These are phyloP conservation scores for Buceros bicornis DNA, from an alignment of 2,797 vertebrate species.

Conservation along the genomic window DNA sequence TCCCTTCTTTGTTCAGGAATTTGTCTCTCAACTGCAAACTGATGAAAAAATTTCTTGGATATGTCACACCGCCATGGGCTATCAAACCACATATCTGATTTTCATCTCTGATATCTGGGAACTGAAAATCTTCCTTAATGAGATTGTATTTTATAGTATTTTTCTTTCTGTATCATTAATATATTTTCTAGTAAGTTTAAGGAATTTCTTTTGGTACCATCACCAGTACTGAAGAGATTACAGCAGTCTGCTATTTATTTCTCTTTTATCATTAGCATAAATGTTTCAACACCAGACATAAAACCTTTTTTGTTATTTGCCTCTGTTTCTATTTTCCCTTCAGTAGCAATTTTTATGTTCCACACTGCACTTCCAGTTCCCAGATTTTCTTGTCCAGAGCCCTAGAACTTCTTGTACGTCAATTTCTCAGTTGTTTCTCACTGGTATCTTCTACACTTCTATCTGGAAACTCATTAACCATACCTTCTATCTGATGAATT, in stretches of 20 bases:
- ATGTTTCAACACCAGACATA: background rate
- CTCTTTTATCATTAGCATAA: background rate
- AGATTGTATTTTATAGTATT: background rate
- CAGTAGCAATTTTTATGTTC: background rate
- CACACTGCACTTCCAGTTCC: background rate
- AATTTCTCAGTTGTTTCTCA: background rate
- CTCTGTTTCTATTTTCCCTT: background rate
- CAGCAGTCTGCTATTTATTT: background rate
- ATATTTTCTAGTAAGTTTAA: background rate
- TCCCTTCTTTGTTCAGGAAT: background rate
- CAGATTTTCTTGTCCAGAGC: background rate
- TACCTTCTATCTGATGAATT: conserved; percentile 27
- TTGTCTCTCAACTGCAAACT: background rate
- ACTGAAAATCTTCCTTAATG: background rate
- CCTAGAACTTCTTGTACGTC: background rate
- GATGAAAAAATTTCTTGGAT: background rate
- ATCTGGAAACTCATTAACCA: background rate
- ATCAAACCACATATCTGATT: background rate
- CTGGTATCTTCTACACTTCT: background rate
- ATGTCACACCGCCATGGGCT: background rate
- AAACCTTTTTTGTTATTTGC: background rate
- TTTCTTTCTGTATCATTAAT: background rate
- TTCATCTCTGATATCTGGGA: background rate
- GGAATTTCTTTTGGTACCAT: background rate
- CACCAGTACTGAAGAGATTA: background rate